phyloP scores from a whole-genome alignment of 1,140 invertebrate genomes.

The Episyrphus balteatus region DNA sequence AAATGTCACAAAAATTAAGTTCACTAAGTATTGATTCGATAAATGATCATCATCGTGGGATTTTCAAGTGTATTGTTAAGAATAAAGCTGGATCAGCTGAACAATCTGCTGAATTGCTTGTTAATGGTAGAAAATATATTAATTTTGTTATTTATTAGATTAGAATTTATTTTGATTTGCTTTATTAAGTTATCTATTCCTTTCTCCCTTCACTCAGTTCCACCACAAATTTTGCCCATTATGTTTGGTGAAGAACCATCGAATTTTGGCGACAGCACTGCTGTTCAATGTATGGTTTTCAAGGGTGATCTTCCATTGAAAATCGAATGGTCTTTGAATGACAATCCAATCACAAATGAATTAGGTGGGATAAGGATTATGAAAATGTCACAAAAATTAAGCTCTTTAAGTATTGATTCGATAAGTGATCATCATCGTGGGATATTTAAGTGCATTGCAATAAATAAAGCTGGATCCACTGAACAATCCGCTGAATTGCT shows the following conservation, averaged over 20 bases:
- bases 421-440: constrained; percentile 56
- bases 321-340: constrained; percentile 66
- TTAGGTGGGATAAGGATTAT: constrained; percentile 40
- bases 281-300: constrained; percentile 56
- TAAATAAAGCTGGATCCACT: constrained; percentile 51
- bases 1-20: constrained; percentile 51
- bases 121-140: constrained; percentile 36
- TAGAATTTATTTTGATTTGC: neutral
- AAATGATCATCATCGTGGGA: constrained; percentile 37
- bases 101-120: constrained; percentile 39
- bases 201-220: constrained; percentile 30
- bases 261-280: constrained; percentile 52
- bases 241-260: constrained; percentile 57
- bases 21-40: constrained; percentile 43
- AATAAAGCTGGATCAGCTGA: constrained; percentile 41
- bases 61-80: constrained; percentile 48
- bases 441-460: constrained; percentile 59
- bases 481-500: constrained; percentile 49
- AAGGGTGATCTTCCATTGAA: constrained; percentile 63
- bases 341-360: constrained; percentile 36
- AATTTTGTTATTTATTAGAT: neutral
- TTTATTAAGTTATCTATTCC: constrained; percentile 5
- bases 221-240: constrained; percentile 62
- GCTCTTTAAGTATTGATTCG: constrained; percentile 58
- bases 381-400: constrained; percentile 48